These are phyloP conservation scores for Diabrotica balteata DNA, from an alignment of 2,888 invertebrate species.

Conservation along the genomic window DNA sequence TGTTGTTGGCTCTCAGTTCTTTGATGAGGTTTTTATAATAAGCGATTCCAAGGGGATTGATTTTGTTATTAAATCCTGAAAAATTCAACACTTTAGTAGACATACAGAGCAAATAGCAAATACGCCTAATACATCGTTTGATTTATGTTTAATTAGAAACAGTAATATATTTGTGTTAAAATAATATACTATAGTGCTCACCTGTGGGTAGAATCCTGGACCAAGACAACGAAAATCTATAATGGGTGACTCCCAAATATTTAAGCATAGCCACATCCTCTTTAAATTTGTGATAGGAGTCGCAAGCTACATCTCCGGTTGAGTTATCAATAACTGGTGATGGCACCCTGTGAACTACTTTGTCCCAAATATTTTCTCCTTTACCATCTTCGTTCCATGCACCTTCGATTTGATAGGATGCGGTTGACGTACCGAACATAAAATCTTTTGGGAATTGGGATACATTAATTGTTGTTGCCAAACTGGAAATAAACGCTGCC, in stretches of 20 bases:
- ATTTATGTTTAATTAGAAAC: neutral
- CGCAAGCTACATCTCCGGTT: slow-evolving; percentile 72
- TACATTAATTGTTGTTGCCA: too few relatives aligned
- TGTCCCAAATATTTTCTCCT: slow-evolving; percentile 32
- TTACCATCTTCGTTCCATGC: slow-evolving; percentile 36
- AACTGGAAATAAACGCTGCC: too few relatives aligned
- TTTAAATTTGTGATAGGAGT: slow-evolving; percentile 69
- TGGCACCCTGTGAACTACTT: slow-evolving; percentile 3
- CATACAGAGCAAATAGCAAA: neutral
- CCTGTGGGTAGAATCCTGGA: slow-evolving; percentile 23
- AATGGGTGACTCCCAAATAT: slow-evolving; percentile 63
- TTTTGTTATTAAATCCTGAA: slow-evolving; percentile 67
- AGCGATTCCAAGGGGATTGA: slow-evolving; percentile 74
- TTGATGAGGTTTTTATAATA: slow-evolving; percentile 42
- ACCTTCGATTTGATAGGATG: slow-evolving; percentile 54
- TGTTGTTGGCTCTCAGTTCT: slow-evolving; percentile 62
- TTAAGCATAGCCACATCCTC: slow-evolving; percentile 66
- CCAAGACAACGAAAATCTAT: slow-evolving; percentile 57
- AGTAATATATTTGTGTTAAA: neutral
- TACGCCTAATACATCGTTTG: neutral
- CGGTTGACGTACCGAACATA: slow-evolving; percentile 52
- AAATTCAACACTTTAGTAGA: neutral
- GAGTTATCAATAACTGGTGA: slow-evolving; percentile 13
- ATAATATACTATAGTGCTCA: neutral
- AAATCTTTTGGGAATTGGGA: slow-evolving; percentile 48